Percentiles rank a stretch among this genome's conserved stretches.
Conservation (phyloP, 1,140 invertebrate species). For the Antheraea mylitta region DNA sequence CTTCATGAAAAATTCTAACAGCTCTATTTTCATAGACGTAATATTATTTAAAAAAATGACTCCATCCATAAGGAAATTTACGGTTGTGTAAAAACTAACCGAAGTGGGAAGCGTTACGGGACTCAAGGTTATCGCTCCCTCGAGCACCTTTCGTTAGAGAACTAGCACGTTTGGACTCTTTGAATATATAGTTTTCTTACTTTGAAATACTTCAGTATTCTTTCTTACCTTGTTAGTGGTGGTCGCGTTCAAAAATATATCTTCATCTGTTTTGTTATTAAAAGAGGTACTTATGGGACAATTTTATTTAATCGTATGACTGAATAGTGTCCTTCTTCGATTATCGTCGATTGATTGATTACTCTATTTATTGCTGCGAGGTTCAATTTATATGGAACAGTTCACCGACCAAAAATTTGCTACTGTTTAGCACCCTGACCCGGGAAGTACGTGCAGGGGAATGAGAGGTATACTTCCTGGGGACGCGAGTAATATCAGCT, state of each 20-base stretch:
- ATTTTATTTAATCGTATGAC: too few species aligned
- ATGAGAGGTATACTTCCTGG: too few species aligned
- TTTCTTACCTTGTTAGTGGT: background rate
- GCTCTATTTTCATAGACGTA: background rate
- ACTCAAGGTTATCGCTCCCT: background rate
- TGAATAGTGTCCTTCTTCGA: too few species aligned
- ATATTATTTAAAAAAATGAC: conserved; percentile 1
- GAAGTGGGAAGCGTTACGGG: background rate
- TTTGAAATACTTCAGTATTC: background rate
- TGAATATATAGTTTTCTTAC: background rate
- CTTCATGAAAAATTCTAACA: conserved; percentile 1
- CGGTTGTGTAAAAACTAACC: background rate
- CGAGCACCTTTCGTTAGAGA: background rate
- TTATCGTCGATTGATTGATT: too few species aligned
- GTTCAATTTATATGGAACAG: too few species aligned
- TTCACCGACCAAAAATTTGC: too few species aligned
- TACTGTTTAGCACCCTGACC: too few species aligned
- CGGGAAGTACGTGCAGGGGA: too few species aligned
- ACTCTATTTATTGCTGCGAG: too few species aligned
- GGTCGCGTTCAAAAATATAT: too few species aligned
- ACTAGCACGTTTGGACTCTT: background rate
- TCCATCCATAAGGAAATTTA: background rate
- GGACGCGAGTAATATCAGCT: too few species aligned
- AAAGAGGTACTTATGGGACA: too few species aligned
- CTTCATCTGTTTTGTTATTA: background rate